A percentile compares a stretch with the other conserved stretches of the same genome.
These are phyloP conservation scores for Dynastes grantii DNA, from an alignment of 2,888 invertebrate species.

Conservation along the genomic window DNA sequence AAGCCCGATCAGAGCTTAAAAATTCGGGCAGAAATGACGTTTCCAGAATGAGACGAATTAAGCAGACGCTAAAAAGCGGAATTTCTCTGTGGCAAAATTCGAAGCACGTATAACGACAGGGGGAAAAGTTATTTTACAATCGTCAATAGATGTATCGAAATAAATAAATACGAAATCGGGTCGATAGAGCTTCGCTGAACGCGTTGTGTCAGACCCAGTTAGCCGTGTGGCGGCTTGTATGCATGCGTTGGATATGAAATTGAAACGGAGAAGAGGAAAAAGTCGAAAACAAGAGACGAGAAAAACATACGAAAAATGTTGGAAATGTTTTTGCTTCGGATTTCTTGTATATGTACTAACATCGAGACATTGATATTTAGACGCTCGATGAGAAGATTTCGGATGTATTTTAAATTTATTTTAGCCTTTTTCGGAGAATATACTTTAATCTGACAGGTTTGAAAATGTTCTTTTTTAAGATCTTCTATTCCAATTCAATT, in stretches of 20 bases:
- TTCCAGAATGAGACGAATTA: slow-evolving; percentile 11
- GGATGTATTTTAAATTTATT: neutral
- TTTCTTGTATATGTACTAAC: neutral
- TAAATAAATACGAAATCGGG: slow-evolving; percentile 22
- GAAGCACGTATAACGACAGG: slow-evolving; percentile 6
- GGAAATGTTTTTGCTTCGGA: too few species aligned
- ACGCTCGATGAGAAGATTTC: neutral
- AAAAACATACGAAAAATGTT: neutral
- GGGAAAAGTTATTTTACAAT: slow-evolving; percentile 24
- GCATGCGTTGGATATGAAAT: neutral
- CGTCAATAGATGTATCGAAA: slow-evolving; percentile 24
- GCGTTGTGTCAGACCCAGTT: too few species aligned
- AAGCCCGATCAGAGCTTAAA: neutral
- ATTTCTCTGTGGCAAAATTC: slow-evolving; percentile 16
- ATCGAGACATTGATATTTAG: neutral
- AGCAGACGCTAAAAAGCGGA: slow-evolving; percentile 20
- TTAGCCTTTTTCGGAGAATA: neutral
- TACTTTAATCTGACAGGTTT: neutral
- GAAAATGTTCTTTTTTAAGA: neutral
- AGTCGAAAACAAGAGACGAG: neutral
- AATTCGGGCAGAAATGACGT: neutral
- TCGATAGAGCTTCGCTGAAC: neutral
- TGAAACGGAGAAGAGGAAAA: neutral
- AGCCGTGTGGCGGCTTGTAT: too few species aligned
- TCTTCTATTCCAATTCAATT: neutral